These are phyloP conservation scores for Ctenoplectra terminalis DNA, from an alignment of 1,140 invertebrate genomes.

Conservation along the genomic window DNA sequence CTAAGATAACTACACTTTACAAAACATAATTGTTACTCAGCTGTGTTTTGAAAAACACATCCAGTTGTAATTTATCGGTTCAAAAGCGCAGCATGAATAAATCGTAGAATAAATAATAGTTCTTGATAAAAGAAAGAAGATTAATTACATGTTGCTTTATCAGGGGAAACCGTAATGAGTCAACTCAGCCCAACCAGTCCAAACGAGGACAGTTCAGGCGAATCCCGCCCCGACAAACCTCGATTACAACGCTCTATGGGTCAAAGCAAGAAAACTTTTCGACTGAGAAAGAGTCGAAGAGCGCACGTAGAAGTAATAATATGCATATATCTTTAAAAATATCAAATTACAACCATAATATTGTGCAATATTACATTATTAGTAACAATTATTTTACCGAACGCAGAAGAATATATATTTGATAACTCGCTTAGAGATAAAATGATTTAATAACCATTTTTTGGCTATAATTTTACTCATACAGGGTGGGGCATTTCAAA, in stretches of 20 bases:
- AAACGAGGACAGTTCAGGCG: constrained; percentile 87
- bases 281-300: constrained; percentile 90
- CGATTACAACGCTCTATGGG: constrained; percentile 95
- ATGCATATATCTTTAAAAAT: not conserved
- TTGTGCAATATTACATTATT: too few species aligned
- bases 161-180: constrained; percentile 89
- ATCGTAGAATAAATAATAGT: constrained; percentile 49
- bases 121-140: constrained; percentile 25
- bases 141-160: constrained; percentile 37
- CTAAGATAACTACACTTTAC: not conserved
- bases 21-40: not conserved
- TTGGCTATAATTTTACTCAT: too few species aligned
- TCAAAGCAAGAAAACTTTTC: constrained; percentile 96
- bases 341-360: not conserved
- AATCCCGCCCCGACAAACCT: constrained; percentile 86
- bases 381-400: too few species aligned
- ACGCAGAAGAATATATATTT: too few species aligned
- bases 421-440: too few species aligned
- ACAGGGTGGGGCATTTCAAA: too few species aligned
- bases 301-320: constrained; percentile 80
- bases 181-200: constrained; percentile 89
- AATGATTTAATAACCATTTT: too few species aligned
- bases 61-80: constrained; percentile 25
- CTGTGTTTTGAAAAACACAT: not conserved
- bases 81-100: constrained; percentile 75